Evolutionary conservation across 2,888 invertebrate genomes (phyloP), one percentile per base, ranked within the genome.

Genomic region (Mallateleia sp.): DNA sequence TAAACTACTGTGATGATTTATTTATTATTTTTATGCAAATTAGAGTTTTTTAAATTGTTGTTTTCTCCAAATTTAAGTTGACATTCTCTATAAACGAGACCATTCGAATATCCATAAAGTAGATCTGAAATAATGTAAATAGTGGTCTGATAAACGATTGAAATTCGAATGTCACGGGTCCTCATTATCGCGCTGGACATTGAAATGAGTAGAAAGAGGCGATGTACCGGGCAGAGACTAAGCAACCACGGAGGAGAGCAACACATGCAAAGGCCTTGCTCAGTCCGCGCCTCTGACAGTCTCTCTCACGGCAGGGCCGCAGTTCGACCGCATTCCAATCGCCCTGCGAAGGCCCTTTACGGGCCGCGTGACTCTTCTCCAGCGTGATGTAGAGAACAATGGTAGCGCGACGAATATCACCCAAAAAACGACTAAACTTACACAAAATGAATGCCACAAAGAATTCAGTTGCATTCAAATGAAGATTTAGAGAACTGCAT

Each of bases 281-380:
- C 42, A 54, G 50, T 74, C 82, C 66, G 64, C 89, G 77, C 69
- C 87, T 87, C 77, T 86, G 91, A 87, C 80, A 80, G 89, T 91
- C 90, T 91, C 91, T 91, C 91, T 91, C 91, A 90, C 89, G 91
- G 90, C 92, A 92, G 92, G 91, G 89, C 91, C 91, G 91, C 89
- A 84, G 88, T 89, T 90, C 90, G 89, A 89, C 87, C 89, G 91
- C 92, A 92, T 92, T 92, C 92, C 92, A 83, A 89, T 89, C 79
- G 89, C 89, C 66, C 67, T 82, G 60, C 67, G 67, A 82, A 89
- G 90, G 88, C 90, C 91, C 90, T 91, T 88, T 85, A 74, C 58
- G 67, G 78, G 62, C 75, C 88, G 79, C 60, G 67, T 32, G 67
- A 67, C 64, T 58, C 34, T 79, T 72, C 50, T 72, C 64, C 79